Base-by-base conservation (phyloP, 2,113 vertebrate species). In the Ptyas mucosa region DNA sequence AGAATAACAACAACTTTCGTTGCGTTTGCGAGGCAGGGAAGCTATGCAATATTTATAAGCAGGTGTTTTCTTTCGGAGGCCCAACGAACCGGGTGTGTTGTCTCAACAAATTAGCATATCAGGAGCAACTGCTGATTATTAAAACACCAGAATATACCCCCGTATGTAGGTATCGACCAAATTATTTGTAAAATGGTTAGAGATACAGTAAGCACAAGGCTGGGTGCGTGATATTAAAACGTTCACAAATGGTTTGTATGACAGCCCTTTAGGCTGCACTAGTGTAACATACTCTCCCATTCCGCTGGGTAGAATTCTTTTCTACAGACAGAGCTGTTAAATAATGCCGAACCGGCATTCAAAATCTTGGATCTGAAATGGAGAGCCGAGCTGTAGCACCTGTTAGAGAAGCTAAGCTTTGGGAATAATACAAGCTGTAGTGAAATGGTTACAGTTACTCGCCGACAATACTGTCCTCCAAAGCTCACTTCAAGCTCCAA, bases 41-140 rank as follows among this genome's bases (percentile, higher is more conserved):
- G 46, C 52, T 0, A 93, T 93, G 54, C 81, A 93, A 90, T 93
- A 93, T 93, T 90, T 34, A 93, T 93, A 54, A 26, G 54, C 54
- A 51, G 53, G 88, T 85, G n/a, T 90, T 86, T 89, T 26, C 53
- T 89, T 93, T 89, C 92, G 1, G 24, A 51, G 24, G 61, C 87
- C 34, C 14, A 89, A 46, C 52, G n/a, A 51, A n/a, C 24, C 18
- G 46, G 55, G 7, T 51, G 12, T 15, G 34, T 26, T 14, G n/a
- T 26, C 1, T 29, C 12, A 49, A 15, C 10, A 34, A 49, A 49
- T 26, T 81, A 85, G 43, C 52, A 64, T 8, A n/a, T 34, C 49
- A 21, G 46, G 14, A 34, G 8, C 58, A 69, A 26, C 46, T 90
- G 89, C 58, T 49, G 57, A 61, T 49, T 5, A 24, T 8, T 64